Evolutionary conservation across 2,888 invertebrate species (phyloP).

Genomic region (Eilema sororculum): DNA sequence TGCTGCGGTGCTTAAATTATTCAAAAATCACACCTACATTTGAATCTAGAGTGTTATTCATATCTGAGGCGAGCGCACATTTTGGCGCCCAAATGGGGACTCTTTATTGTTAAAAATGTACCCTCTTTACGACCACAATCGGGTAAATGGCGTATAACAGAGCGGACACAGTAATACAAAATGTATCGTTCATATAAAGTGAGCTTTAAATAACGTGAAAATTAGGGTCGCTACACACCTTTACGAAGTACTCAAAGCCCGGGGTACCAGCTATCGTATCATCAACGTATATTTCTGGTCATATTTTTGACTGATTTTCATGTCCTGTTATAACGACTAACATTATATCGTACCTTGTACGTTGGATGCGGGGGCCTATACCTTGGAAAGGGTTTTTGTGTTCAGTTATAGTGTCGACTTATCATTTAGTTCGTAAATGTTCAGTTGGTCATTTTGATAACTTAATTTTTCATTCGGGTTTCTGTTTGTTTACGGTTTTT

Average conservation of each 20-base stretch:
- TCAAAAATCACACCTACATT: slow-evolving; percentile 23
- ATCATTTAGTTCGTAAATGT: slow-evolving; percentile 31
- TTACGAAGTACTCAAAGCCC: not conserved
- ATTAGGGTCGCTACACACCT: slow-evolving; percentile 45
- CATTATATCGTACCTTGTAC: not conserved
- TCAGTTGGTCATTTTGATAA: slow-evolving; percentile 1
- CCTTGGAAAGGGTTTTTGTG: slow-evolving; percentile 38
- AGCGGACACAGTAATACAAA: slow-evolving; percentile 47
- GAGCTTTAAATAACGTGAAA: slow-evolving; percentile 38
- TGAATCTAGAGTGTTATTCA: slow-evolving; percentile 33
- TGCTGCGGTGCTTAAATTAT: slow-evolving; percentile 19
- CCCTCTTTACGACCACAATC: slow-evolving; percentile 52
- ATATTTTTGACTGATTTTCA: slow-evolving; percentile 43
- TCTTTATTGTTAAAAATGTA: slow-evolving; percentile 53
- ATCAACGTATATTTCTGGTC: slow-evolving; percentile 18
- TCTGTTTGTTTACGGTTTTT: too few species aligned
- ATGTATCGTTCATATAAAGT: slow-evolving; percentile 45
- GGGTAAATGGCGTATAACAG: slow-evolving; percentile 46
- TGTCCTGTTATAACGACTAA: slow-evolving; percentile 23
- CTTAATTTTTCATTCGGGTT: not conserved
- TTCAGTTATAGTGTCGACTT: slow-evolving; percentile 35
- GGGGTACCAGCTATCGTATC: not conserved
- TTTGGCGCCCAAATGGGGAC: slow-evolving; percentile 24
- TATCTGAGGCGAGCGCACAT: slow-evolving; percentile 32
- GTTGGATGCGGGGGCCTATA: not conserved